Evolutionary conservation across 1,140 invertebrate species (phyloP), one percentile per base, ranked within the genome.

Genomic region (Ruditapes philippinarum): DNA sequence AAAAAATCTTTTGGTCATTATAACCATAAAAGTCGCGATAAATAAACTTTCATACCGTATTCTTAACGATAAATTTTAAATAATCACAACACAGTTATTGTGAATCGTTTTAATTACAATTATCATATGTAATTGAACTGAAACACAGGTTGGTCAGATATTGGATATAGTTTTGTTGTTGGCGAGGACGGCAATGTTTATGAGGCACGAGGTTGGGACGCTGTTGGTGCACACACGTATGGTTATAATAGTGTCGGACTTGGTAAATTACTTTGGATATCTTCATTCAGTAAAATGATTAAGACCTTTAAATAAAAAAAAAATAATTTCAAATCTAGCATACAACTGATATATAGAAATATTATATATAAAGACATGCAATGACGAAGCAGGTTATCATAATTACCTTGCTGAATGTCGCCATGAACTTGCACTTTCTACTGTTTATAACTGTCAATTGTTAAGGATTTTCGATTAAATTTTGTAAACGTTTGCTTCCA

Each of bases 221-320:
- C 12, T 60, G 40, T 84, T 0, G 92, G 92, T 7, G 92, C 89
- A 7, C 93, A 93, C 76, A 89, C 91, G 1, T 42, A 57, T 3
- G 83, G 87, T 17, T 91, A 90, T 60, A 93, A 93, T 60, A 45
- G 33, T 31, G 84, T 82, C 5, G 85, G 85, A 31, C 96, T 98
- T 33, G 98, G 97, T 42, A 97, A 98, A 89, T 1, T 7, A 57
- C 4, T 11, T 11, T 17, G 45, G 7, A 49, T 49, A 7, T 49
- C 7, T 11, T 49, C 7, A 11, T 11, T 7, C 7, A 49, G 7
- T 17, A 11, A 49, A 49, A 49, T 49, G 17, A 49, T 49, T 17
- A 49, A 49, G 45, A 49, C 45, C 7, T 49, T 17, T 49, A 11
- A 11, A 49, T 49, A 49, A 49, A 49, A 7, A 11, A 17, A 7